These are phyloP conservation scores for Hipparchia semele DNA, from an alignment of 2,888 invertebrate species.

Conservation along the genomic window DNA sequence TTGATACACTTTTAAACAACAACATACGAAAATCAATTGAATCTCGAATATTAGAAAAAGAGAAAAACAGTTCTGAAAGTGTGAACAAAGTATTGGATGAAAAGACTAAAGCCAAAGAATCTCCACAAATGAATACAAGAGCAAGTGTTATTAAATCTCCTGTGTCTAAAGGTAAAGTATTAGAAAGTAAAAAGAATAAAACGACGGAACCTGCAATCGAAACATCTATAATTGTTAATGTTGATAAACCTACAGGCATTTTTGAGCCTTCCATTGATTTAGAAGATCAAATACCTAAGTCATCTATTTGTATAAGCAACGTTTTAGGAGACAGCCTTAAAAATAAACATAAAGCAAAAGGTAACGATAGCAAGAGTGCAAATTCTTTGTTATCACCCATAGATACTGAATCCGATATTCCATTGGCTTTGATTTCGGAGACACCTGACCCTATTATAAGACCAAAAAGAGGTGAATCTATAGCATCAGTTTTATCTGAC, in stretches of 20 bases:
- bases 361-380: conserved; percentile 52
- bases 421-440: conserved; percentile 69
- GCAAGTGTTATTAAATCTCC: conserved; percentile 84
- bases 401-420: conserved; percentile 74
- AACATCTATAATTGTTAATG: conserved; percentile 65
- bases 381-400: conserved; percentile 60
- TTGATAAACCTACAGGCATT: conserved; percentile 85
- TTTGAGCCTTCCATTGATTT: conserved; percentile 87
- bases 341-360: conserved; percentile 62
- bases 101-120: conserved; percentile 65
- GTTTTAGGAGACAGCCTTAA: conserved; percentile 67
- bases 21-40: conserved; percentile 79
- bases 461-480: conserved; percentile 75
- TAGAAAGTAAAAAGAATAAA: conserved; percentile 75
- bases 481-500: conserved; percentile 76
- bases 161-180: conserved; percentile 75
- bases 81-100: conserved; percentile 59
- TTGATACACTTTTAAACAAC: conserved; percentile 77
- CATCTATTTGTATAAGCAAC: conserved; percentile 77
- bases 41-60: conserved; percentile 76
- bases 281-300: conserved; percentile 85
- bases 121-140: conserved; percentile 71
- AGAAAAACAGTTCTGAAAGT: conserved; percentile 59
- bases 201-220: conserved; percentile 54
- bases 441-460: conserved; percentile 68